These are phyloP conservation scores for Linurgus olivaceus DNA, from an alignment of 2,797 vertebrate genomes.

Conservation along the genomic window DNA sequence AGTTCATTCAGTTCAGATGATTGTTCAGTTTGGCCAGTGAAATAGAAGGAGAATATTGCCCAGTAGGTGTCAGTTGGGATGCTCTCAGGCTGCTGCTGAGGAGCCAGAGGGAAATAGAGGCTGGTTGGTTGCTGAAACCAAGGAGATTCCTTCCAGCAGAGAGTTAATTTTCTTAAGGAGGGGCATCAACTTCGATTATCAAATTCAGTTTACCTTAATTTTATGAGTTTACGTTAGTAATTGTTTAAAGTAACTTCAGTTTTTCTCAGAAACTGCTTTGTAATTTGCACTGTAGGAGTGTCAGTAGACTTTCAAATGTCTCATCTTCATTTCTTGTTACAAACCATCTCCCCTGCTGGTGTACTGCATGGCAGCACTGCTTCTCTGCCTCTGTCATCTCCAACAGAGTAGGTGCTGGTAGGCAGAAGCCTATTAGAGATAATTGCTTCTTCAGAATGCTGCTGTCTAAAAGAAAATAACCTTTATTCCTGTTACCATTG, in stretches of 20 bases:
- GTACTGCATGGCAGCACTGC: neutral
- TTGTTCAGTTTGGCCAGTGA: neutral
- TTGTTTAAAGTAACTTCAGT: neutral
- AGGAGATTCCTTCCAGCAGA: neutral
- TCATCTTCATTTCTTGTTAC: neutral
- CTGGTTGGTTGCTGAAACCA: neutral
- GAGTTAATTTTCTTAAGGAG: neutral
- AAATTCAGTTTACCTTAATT: neutral
- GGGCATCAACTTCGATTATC: neutral
- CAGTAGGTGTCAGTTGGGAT: neutral
- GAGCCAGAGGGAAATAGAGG: neutral
- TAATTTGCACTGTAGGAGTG: fast-evolving
- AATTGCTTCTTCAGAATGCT: neutral
- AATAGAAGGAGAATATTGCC: neutral
- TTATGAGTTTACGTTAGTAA: fast-evolving
- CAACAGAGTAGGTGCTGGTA: neutral
- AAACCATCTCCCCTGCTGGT: neutral
- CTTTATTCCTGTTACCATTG: neutral
- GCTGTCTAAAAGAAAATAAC: neutral
- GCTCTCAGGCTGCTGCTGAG: neutral
- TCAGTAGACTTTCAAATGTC: neutral
- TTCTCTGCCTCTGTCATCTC: neutral
- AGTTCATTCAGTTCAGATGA: no score
- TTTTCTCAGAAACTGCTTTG: neutral
- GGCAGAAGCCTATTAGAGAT: neutral